These are phyloP conservation scores for Elanus axillaris DNA, from an alignment of 2,113 vertebrate species.

Conservation along the genomic window DNA sequence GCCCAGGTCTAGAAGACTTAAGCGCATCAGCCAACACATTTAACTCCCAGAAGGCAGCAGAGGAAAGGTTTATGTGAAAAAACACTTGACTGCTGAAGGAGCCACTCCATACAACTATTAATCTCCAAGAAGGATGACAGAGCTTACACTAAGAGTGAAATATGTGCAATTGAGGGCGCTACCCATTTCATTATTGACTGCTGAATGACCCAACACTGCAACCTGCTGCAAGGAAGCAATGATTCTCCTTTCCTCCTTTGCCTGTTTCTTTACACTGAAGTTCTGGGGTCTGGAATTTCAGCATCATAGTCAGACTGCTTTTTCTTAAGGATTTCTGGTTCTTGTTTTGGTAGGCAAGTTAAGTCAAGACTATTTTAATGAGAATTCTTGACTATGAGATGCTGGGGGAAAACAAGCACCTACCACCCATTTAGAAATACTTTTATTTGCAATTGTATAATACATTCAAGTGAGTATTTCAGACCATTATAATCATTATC, in stretches of 20 bases:
- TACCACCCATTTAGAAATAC: background rate
- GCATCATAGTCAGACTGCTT: background rate
- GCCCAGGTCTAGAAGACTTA: constrained; percentile 41
- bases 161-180: constrained; percentile 34
- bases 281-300: background rate
- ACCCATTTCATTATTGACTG: constrained; percentile 77
- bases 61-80: constrained; percentile 47
- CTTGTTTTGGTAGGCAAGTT: background rate
- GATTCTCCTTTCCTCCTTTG: constrained; percentile 25
- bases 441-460: background rate
- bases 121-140: constrained; percentile 30
- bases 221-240: constrained; percentile 59
- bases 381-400: background rate
- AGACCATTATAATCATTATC: background rate
- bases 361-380: background rate
- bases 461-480: background rate
- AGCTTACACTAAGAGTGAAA: constrained; percentile 52
- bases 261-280: background rate
- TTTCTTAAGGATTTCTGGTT: background rate
- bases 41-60: constrained; percentile 54
- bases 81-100: constrained; percentile 42
- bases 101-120: constrained; percentile 50
- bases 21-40: constrained; percentile 23
- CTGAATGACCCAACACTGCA: constrained; percentile 59
- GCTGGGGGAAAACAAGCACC: no score